Evolutionary conservation across 2,888 invertebrate genomes (phyloP).

Genomic region (Cylindroiulus punctatus): DNA sequence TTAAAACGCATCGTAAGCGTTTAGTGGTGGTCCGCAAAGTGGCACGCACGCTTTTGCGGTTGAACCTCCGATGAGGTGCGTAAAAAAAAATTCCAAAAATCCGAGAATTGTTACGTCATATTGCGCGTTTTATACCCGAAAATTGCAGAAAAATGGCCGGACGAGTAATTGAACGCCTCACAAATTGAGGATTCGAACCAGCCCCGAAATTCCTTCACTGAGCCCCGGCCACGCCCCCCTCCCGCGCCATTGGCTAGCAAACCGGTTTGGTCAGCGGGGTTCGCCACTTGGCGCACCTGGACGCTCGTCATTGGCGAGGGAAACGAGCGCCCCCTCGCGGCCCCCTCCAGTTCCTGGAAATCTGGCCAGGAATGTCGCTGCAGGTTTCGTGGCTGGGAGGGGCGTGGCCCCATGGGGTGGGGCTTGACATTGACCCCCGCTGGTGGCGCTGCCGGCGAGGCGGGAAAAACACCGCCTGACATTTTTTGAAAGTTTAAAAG

Average conservation of each 20-base stretch:
- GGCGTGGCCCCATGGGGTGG: background rate
- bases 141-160: background rate
- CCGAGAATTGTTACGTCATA: too few relatives aligned
- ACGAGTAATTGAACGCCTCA: background rate
- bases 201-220: background rate
- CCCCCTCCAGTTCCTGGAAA: background rate
- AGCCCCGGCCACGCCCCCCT: background rate
- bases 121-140: background rate
- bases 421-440: background rate
- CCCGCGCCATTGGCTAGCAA: background rate
- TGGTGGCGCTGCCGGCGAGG: background rate
- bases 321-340: constrained; percentile 32
- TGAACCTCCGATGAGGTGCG: background rate
- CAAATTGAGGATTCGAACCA: background rate
- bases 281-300: constrained; percentile 3
- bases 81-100: background rate
- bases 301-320: background rate
- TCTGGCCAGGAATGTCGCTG: background rate
- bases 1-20: too few relatives aligned
- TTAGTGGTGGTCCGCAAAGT: background rate
- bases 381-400: background rate
- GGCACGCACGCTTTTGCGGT: constrained; percentile 1
- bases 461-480: too few relatives aligned
- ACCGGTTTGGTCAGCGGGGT: background rate
- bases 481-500: too few relatives aligned